These are phyloP conservation scores for Macrosteles quadrilineatus DNA, from an alignment of 1,140 invertebrate genomes.

Conservation along the genomic window DNA sequence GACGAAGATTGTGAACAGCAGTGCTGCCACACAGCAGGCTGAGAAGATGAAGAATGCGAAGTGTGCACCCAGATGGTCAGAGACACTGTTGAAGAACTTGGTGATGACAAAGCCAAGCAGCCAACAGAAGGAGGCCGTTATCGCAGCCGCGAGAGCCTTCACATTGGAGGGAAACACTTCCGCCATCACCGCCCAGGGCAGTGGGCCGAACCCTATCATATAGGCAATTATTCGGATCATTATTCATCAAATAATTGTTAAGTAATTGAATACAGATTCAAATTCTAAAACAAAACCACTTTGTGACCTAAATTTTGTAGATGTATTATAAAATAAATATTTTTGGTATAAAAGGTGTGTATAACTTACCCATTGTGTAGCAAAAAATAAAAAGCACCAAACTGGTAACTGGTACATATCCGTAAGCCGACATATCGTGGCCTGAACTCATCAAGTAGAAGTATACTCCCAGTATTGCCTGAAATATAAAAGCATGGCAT, in stretches of 20 bases:
- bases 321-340: no score
- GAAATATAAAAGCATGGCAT: constrained; percentile 38
- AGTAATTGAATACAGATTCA: not conserved
- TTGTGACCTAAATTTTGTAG: not conserved
- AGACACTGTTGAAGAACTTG: constrained; percentile 66
- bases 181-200: constrained; percentile 84
- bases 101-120: constrained; percentile 76
- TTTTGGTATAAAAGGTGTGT: no score
- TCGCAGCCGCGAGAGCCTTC: constrained; percentile 71
- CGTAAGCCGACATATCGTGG: constrained; percentile 52
- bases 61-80: constrained; percentile 61
- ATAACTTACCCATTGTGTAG: constrained; percentile 59
- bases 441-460: constrained; percentile 57
- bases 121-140: constrained; percentile 80
- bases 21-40: constrained; percentile 65
- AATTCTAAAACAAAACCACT: not conserved
- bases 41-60: constrained; percentile 80
- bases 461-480: constrained; percentile 62
- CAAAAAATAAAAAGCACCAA: constrained; percentile 66
- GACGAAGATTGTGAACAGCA: constrained; percentile 62
- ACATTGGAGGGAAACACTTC: constrained; percentile 79
- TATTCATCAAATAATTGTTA: not conserved
- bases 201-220: constrained; percentile 68
- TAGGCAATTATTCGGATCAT: constrained; percentile 34
- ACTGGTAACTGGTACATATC: constrained; percentile 65